Evolutionary conservation across 2,888 invertebrate genomes (phyloP), one percentile per base, ranked within the genome.

Genomic region (Synanthedon vespiformis): DNA sequence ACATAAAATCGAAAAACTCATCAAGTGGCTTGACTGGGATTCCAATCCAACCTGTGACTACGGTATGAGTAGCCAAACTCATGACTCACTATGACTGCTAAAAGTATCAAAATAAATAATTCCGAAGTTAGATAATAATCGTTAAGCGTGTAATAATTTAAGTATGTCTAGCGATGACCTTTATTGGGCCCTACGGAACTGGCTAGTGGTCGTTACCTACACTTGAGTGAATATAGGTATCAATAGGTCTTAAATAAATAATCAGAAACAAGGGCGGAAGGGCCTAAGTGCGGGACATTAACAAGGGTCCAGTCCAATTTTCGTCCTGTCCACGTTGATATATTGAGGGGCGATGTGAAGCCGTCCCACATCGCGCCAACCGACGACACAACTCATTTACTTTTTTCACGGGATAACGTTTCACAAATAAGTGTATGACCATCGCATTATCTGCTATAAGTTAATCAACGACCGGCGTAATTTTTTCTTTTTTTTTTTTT

Each of bases 261-360:
- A 83, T 83, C 79, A 80, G 75, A 73, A 78, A 81, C 77, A 77
- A 74, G 77, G 72, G 72, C 72, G 76, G 74, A 76, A 75, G 76
- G 78, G 74, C 74, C 80, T 82, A 84, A 85, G 83, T 81, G 78
- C 70, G 67, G 76, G 77, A 84, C 84, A 84, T 86, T 86, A 86
- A 86, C 85, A 85, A 82, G 85, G 86, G 85, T 85, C 81, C 81
- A 76, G 80, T 82, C 84, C 85, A 86, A 87, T 87, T 87, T 86
- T 85, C 83, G 78, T 81, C 76, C 85, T 85, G 86, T 86, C 86
- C 76, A 70, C 77, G 73, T 81, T 86, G 86, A 86, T 87, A 83
- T 86, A 87, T 86, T 78, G 84, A 78, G 75, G 82, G 74, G 69
- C 78, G 70, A 75, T 70, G 74, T 65, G 70, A 68, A 70, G 67